A percentile compares a stretch with the other conserved stretches of the same genome.
These are phyloP conservation scores for Penaeus chinensis DNA, from an alignment of 1,140 invertebrate genomes.

Conservation along the genomic window DNA sequence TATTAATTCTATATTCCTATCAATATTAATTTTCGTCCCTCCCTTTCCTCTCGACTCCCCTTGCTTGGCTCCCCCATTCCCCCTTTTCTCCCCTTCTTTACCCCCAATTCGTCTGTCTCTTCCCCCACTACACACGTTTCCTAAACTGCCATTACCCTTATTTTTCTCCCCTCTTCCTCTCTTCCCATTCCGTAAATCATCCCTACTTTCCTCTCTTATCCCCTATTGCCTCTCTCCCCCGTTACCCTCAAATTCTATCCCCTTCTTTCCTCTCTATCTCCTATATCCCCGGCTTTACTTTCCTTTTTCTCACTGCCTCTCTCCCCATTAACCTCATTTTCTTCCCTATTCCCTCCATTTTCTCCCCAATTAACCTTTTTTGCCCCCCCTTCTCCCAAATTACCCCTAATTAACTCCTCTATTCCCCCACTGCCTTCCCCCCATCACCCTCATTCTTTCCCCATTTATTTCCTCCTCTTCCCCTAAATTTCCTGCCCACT, in stretches of 20 bases:
- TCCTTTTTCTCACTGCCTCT: not conserved
- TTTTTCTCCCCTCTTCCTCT: too few species aligned
- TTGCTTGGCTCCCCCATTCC: not conserved
- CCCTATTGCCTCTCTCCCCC: slow-evolving; percentile 7
- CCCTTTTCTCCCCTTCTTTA: not conserved
- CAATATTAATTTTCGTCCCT: not conserved
- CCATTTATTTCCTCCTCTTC: too few species aligned
- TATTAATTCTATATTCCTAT: slow-evolving; percentile 31
- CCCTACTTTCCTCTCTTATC: not conserved
- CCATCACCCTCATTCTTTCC: too few species aligned
- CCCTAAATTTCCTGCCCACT: too few species aligned
- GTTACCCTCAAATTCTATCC: not conserved
- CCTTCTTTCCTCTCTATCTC: not conserved
- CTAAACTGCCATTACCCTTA: too few species aligned
- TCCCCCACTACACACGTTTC: too few species aligned
- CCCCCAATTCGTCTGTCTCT: not conserved
- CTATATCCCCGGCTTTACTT: not conserved
- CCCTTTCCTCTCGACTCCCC: not conserved
- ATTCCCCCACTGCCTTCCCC: not conserved
- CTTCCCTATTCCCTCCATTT: not conserved
- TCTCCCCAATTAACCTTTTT: not conserved
- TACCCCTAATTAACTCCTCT: not conserved
- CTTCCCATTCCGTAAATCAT: not conserved
- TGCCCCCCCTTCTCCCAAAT: not conserved
- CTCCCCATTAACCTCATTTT: not conserved